Conservation (phyloP, 2,113 vertebrate species). For the Machaerirhynchus nigripectus region DNA sequence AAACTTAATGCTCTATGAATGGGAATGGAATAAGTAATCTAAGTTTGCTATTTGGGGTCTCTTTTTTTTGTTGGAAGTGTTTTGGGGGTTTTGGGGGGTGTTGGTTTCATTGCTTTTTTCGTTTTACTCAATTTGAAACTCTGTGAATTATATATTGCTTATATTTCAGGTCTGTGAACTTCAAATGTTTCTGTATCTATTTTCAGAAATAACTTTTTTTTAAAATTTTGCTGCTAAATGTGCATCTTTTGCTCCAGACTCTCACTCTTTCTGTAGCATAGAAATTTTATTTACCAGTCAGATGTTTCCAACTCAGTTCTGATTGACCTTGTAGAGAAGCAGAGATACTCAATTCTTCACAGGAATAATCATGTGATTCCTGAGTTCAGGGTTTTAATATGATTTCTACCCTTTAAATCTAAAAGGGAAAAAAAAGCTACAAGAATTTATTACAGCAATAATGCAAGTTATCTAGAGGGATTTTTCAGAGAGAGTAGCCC, state of each 20-base stretch:
- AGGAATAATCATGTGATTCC: neutral
- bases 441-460: neutral
- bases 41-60: neutral
- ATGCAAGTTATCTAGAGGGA: neutral
- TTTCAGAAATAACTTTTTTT: neutral
- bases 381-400: neutral
- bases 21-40: neutral
- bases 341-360: neutral
- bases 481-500: neutral
- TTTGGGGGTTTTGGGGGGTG: fast-evolving
- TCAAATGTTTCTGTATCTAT: neutral
- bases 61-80: neutral
- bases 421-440: neutral
- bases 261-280: neutral
- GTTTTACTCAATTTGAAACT: neutral
- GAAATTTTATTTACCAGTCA: neutral
- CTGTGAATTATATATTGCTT: neutral
- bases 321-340: neutral
- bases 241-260: neutral
- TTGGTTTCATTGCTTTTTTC: neutral
- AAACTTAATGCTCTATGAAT: neutral
- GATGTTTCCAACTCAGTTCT: neutral
- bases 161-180: neutral
- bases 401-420: neutral
- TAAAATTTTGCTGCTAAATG: neutral